phyloP scores from a whole-genome alignment of 2,888 invertebrate species.

The Apomyelois bistriatella region DNA sequence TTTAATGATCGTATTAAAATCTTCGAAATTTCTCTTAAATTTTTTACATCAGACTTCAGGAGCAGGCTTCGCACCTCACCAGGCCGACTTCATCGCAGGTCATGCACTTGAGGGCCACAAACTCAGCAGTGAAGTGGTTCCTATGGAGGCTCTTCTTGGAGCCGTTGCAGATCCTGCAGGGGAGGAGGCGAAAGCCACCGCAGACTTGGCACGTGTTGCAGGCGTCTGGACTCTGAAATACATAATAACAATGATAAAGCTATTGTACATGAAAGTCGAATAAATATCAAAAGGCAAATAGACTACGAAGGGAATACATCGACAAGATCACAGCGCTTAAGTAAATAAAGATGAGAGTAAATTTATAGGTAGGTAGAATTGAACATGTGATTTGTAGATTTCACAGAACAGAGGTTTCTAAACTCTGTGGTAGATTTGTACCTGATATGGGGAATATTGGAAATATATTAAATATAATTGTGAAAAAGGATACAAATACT shows the following conservation, averaged over 20 bases:
- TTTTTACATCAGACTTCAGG: slow-evolving; percentile 31
- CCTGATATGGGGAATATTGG: no score
- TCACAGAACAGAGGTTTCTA: no score
- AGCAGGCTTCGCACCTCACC: slow-evolving; percentile 92
- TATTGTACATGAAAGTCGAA: no score
- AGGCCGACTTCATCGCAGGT: slow-evolving; percentile 97
- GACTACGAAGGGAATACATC: no score
- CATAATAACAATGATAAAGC: not conserved
- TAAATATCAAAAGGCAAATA: no score
- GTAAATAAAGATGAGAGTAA: not conserved
- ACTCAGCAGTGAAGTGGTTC: slow-evolving; percentile 96
- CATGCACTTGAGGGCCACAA: slow-evolving; percentile 96
- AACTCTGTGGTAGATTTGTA: no score
- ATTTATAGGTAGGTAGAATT: not conserved
- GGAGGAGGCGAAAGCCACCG: slow-evolving; percentile 94
- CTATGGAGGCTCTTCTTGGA: slow-evolving; percentile 97
- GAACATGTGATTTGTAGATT: no score
- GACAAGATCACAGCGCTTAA: no score
- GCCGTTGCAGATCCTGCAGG: slow-evolving; percentile 95
- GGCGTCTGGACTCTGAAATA: slow-evolving; percentile 87
- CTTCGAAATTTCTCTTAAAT: not conserved
- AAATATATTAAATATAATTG: no score
- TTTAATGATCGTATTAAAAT: not conserved
- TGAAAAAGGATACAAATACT: no score
- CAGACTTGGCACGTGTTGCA: slow-evolving; percentile 92